Evolutionary conservation across 2,797 vertebrate species (phyloP).

Genomic region (Heliangelus exortis): DNA sequence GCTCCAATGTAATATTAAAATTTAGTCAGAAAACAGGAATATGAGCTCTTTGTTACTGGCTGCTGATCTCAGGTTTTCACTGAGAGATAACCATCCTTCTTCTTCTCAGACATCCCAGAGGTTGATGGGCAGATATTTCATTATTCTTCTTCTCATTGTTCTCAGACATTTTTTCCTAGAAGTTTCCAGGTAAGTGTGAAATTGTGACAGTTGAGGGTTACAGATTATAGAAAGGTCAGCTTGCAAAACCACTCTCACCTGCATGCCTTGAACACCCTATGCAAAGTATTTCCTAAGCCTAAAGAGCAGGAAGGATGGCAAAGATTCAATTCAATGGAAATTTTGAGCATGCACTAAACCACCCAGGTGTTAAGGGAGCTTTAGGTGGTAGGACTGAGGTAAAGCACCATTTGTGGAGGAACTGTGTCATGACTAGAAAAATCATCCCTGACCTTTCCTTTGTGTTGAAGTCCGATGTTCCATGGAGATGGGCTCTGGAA

Average conservation of each 20-base stretch:
- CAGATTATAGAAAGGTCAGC: slow-evolving; percentile 27
- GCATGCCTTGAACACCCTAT: background rate
- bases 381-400: background rate
- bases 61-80: background rate
- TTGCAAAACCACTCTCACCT: background rate
- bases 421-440: background rate
- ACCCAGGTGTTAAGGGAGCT: background rate
- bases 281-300: background rate
- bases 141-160: background rate
- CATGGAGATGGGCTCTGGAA: fast-evolving
- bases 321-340: background rate
- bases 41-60: background rate
- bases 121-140: background rate
- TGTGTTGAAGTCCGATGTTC: fast-evolving
- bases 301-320: background rate
- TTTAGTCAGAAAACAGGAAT: background rate
- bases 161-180: background rate
- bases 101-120: background rate
- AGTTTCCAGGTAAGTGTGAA: slow-evolving; percentile 4
- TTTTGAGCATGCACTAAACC: background rate
- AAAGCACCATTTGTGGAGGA: background rate
- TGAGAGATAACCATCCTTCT: background rate
- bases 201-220: background rate
- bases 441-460: background rate
- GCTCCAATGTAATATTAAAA: background rate